Conservation (phyloP, 2,888 invertebrate genomes). For the Patella pellucida region DNA sequence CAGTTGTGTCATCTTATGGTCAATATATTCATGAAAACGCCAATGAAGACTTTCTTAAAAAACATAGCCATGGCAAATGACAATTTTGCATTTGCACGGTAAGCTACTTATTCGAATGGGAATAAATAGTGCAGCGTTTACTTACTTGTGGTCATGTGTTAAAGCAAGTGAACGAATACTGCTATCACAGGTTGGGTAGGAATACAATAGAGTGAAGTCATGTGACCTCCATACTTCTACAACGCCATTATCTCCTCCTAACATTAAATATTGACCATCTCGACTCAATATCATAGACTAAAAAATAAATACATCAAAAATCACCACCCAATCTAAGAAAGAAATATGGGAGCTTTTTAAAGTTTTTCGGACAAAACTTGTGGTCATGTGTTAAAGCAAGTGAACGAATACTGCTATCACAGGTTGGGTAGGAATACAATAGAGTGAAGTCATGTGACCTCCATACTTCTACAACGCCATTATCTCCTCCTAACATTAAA, state of each 20-base stretch:
- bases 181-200: constrained; percentile 97
- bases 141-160: constrained; percentile 98
- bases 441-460: constrained; percentile 96
- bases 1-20: too few relatives aligned
- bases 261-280: constrained; percentile 98
- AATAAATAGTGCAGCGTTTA: constrained; percentile 36
- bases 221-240: constrained; percentile 99
- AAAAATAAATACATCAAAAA: constrained; percentile 39
- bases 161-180: constrained; percentile 94
- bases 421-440: constrained; percentile 97
- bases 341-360: background rate
- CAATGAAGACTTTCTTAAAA: too few relatives aligned
- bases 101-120: too few relatives aligned
- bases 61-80: too few relatives aligned
- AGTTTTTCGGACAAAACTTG: constrained; percentile 80
- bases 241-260: constrained; percentile 95
- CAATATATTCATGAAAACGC: too few relatives aligned
- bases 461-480: constrained; percentile 98
- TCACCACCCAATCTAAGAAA: background rate
- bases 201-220: constrained; percentile 95
- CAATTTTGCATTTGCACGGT: too few relatives aligned
- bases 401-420: constrained; percentile 93
- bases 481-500: constrained; percentile 96
- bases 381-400: constrained; percentile 98
- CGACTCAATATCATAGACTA: constrained; percentile 85